Base-by-base conservation (phyloP, 1,140 invertebrate genomes). In the Drosophila sp. region DNA sequence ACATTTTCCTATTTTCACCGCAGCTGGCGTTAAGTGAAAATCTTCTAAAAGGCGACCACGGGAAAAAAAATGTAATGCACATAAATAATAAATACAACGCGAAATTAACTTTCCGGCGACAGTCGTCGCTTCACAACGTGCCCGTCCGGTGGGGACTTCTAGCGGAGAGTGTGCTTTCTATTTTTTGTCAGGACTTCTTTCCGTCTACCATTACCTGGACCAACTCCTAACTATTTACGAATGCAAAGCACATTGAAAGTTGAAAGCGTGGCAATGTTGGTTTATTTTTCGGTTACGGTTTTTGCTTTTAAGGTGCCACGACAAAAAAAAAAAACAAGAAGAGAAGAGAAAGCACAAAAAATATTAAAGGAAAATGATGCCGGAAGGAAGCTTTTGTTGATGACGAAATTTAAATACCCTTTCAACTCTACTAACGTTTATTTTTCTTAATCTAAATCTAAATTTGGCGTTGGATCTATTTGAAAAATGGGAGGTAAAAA, bases 171-270 rank as follows among this genome's bases (percentile, higher is more conserved):
- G 32, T 23, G 17, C 50, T 32, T 47, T 38, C 17, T 25, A 44
- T 30, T 70, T 56, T 33, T 66, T 50, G 35, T 38, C 10, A 38
- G 35, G 35, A 38, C 35, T 38, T 38, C 35, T 50, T 65, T 38
- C 10, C 61, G 57, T 55, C 40, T 50, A 41, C 29, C 60, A 32
- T 72, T 71, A 72, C 76, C 73, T 79, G 72, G 44, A 74, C 71
- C 56, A 58, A 47, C 63, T 65, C 61, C 67, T 41, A 79, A 83
- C 80, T 83, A 83, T 83, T 83, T 83, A 83, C 80, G 81, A 83
- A 83, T 83, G 80, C 80, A 83, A 83, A 83, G 80, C 80, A 83
- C 80, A 83, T 83, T 83, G 80, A 83, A 81, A 82, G 75, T 76
- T 79, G 68, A 68, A 72, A 83, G 80, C 80, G 80, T 75, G 80